Base-by-base conservation (phyloP, 2,888 invertebrate genomes). In the Parnassius orleans region DNA sequence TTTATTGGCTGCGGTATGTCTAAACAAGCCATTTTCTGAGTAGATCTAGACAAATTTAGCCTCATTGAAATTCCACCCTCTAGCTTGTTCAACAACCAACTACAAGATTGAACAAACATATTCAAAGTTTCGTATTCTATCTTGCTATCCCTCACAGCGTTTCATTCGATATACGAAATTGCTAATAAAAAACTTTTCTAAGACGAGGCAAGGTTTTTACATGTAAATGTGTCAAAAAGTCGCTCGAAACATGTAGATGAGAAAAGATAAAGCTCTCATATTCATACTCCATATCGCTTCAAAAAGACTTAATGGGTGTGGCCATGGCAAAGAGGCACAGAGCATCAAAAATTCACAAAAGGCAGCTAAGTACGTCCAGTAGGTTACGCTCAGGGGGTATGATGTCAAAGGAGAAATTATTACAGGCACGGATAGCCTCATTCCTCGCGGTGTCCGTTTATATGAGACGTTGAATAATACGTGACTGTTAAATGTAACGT, bases 341-440 rank as follows among this genome's bases (percentile, higher is more conserved):
- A 9, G n/a, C 55, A 55, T 56, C 56, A 56, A 41, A 41, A 56
- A 56, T 48, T 56, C 56, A 56, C 47, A 56, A 48, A 55, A 55
- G 46, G 12, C 56, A 14, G 24, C 10, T 5, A 11, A 14, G 47
- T 47, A 46, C 14, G 56, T 48, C 56, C 56, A 41, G 10, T 41
- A 46, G 56, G 56, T 19, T 19, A 12, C 1, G 56, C 48, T 33
- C 48, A 10, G 47, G 47, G 41, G 48, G 33, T 41, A 14, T 41
- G 56, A 48, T 33, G 48, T 48, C 56, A 56, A 56, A 48, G 33
- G 11, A 15, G 24, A 46, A 0, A 46, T 48, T 24, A 48, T 48
- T 48, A 12, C 48, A 10, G 33, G 14, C 14, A 11, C 33, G 47
- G 3, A 24, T 12, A 33, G 47, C 56, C n/a, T 24, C 47, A 11